phyloP scores from a whole-genome alignment of 2,113 vertebrate species.

The Grammomys surdaster region DNA sequence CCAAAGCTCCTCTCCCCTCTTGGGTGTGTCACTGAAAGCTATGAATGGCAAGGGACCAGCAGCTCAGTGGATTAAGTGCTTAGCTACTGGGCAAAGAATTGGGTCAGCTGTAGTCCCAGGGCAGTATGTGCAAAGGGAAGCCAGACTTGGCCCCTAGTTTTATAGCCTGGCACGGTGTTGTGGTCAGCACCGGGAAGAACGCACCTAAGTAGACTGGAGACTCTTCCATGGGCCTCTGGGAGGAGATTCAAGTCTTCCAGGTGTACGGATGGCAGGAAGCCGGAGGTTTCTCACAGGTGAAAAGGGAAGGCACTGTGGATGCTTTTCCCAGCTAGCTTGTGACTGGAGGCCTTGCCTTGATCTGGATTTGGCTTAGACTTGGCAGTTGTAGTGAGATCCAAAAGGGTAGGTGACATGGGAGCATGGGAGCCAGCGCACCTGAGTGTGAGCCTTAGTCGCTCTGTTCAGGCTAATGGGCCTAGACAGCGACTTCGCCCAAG shows the following conservation, averaged over 20 bases:
- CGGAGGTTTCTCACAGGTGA: neutral
- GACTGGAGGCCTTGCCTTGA: neutral
- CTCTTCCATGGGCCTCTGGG: neutral
- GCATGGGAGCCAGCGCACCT: neutral
- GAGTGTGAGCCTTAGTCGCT: neutral
- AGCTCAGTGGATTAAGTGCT: constrained; percentile 58
- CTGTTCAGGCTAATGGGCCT: neutral
- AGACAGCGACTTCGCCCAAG: neutral
- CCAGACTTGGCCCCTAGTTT: constrained; percentile 29
- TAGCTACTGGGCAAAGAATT: constrained; percentile 66
- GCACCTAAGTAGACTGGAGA: neutral
- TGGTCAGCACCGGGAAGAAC: constrained; percentile 16
- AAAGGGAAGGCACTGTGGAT: neutral
- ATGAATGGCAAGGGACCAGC: constrained; percentile 29
- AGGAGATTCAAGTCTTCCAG: neutral
- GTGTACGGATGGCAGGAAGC: neutral
- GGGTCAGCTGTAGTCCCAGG: constrained; percentile 73
- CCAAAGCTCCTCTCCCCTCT: neutral
- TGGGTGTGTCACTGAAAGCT: neutral
- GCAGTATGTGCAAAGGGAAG: neutral
- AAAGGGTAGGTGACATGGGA: neutral
- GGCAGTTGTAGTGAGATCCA: neutral
- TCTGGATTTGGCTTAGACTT: constrained; percentile 39
- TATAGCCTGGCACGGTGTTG: constrained; percentile 15
- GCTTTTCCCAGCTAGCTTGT: neutral